These are phyloP conservation scores for Nibea coibor DNA, from an alignment of 2,113 vertebrate species.

Conservation along the genomic window DNA sequence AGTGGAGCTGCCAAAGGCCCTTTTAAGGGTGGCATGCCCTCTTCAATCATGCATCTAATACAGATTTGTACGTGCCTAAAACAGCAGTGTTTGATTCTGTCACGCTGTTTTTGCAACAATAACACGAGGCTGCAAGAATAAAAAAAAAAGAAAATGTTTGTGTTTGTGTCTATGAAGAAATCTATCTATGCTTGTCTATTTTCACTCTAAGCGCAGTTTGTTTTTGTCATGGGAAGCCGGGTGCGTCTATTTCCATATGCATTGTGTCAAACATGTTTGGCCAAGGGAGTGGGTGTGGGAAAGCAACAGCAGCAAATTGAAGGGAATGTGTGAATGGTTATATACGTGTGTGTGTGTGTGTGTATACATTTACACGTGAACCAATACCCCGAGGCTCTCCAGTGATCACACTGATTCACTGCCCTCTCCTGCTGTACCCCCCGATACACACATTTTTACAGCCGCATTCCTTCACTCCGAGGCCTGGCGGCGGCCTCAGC, in stretches of 20 bases:
- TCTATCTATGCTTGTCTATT: constrained; percentile 30
- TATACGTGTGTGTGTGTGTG: constrained; percentile 33
- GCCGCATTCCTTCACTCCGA: constrained; percentile 71
- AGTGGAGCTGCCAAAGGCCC: not conserved
- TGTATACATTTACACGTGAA: constrained; percentile 42
- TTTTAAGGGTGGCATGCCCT: not conserved
- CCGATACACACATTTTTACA: constrained; percentile 67
- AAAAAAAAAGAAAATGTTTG: constrained; percentile 2
- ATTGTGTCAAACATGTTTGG: constrained; percentile 57
- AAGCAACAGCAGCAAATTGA: constrained; percentile 54
- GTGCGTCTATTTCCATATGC: constrained; percentile 50
- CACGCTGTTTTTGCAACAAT: constrained; percentile 19
- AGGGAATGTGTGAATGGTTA: constrained; percentile 59
- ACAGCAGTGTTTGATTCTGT: not conserved
- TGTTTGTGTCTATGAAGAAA: constrained; percentile 51
- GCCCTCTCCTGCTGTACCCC: constrained; percentile 68
- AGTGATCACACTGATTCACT: constrained; percentile 74
- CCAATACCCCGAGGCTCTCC: constrained; percentile 70
- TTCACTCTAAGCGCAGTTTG: constrained; percentile 21
- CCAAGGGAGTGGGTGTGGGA: constrained; percentile 65
- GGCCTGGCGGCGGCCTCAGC: constrained; percentile 53
- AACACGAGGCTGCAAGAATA: constrained; percentile 25
- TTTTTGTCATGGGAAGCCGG: constrained; percentile 49
- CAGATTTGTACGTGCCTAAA: constrained; percentile 11
- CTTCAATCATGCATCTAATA: constrained; percentile 9